Conservation (phyloP, 2,888 invertebrate genomes). For the Agrilus mali region DNA sequence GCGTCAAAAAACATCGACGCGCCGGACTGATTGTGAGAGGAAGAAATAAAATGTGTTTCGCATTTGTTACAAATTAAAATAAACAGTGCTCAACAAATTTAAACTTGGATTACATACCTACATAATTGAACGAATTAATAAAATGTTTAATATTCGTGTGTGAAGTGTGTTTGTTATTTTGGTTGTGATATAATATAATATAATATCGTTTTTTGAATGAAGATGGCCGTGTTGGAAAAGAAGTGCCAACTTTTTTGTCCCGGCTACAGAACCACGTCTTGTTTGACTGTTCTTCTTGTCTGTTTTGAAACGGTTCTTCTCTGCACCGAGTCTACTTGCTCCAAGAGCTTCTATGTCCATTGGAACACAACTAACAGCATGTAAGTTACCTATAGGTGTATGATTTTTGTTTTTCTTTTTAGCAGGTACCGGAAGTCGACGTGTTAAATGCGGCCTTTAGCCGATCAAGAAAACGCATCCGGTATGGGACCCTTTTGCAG, state of each 20-base stretch:
- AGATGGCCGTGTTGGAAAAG: slow-evolving; percentile 22
- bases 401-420: slow-evolving; percentile 1
- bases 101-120: no score
- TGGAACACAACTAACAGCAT: slow-evolving; percentile 87
- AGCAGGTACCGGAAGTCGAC: background rate
- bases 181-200: slow-evolving; percentile 9
- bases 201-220: slow-evolving; percentile 5
- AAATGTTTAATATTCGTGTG: no score
- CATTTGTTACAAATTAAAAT: no score
- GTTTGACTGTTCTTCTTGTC: slow-evolving; percentile 40
- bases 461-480: no score
- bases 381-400: slow-evolving; percentile 44
- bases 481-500: no score
- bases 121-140: no score
- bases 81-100: no score
- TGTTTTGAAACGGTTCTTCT: slow-evolving; percentile 44
- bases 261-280: slow-evolving; percentile 33
- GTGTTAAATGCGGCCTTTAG: background rate
- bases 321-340: slow-evolving; percentile 54
- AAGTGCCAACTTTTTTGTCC: slow-evolving; percentile 23
- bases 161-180: slow-evolving; percentile 1
- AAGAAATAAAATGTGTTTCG: no score
- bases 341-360: slow-evolving; percentile 75
- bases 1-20: no score
- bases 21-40: no score